Conservation (phyloP, 2,797 vertebrate species). For the Sebastes hopkinsi region DNA sequence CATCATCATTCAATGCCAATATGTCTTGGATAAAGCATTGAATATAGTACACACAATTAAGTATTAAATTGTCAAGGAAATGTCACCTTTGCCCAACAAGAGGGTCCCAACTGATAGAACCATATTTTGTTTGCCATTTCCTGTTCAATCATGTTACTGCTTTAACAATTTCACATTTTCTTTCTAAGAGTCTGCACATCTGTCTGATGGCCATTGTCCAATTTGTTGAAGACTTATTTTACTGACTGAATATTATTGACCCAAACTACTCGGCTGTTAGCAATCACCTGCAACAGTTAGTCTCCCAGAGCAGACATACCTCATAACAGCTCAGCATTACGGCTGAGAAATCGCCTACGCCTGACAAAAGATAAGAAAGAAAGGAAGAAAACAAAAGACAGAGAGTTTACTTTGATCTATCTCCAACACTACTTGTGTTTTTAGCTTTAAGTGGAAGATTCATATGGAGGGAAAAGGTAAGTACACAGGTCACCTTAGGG, state of each 20-base stretch:
- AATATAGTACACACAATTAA: neutral
- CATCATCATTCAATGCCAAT: neutral
- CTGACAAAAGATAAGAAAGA: constrained; percentile 48
- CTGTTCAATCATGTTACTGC: constrained; percentile 61
- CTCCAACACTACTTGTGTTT: neutral
- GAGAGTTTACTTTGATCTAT: constrained; percentile 49
- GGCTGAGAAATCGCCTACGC: constrained; percentile 39
- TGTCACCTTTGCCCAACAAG: neutral
- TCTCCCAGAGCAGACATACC: constrained; percentile 53
- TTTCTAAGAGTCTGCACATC: constrained; percentile 26
- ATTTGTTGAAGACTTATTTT: constrained; percentile 23
- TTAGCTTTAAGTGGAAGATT: neutral
- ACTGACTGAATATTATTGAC: constrained; percentile 15
- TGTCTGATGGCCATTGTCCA: constrained; percentile 53
- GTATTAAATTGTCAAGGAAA: neutral
- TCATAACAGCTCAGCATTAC: constrained; percentile 56
- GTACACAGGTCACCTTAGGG: constrained; percentile 62
- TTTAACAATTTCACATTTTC: constrained; percentile 54
- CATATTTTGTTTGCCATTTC: constrained; percentile 21
- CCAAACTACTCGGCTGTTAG: constrained; percentile 21
- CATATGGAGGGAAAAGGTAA: constrained; percentile 32
- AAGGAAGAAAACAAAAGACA: constrained; percentile 35
- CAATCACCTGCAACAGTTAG: constrained; percentile 23
- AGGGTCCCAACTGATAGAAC: constrained; percentile 30
- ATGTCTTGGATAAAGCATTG: neutral